phyloP scores from a whole-genome alignment of 1,140 invertebrate species.

The Uloborus diversus region DNA sequence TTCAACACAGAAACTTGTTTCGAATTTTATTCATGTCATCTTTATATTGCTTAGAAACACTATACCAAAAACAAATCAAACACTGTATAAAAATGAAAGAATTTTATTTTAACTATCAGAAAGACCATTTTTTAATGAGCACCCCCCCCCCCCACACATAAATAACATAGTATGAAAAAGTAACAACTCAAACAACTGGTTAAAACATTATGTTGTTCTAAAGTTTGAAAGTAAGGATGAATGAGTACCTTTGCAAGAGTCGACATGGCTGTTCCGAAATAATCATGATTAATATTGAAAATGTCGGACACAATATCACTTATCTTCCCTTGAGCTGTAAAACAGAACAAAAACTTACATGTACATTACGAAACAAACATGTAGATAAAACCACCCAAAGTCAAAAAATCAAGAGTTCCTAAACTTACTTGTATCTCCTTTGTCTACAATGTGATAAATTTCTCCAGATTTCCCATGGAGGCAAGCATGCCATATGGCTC shows the following conservation, averaged over 20 bases:
- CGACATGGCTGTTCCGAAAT: slow-evolving; percentile 81
- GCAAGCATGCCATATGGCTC: slow-evolving; percentile 78
- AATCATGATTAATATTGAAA: slow-evolving; percentile 87
- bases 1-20: too few species aligned
- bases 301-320: slow-evolving; percentile 81
- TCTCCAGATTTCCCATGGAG: slow-evolving; percentile 69
- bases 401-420: not conserved
- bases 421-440: slow-evolving; percentile 74
- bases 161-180: too few species aligned
- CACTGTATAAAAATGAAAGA: too few species aligned
- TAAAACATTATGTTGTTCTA: too few species aligned
- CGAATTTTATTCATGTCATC: too few species aligned
- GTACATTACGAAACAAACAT: not conserved
- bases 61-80: too few species aligned
- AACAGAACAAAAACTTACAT: slow-evolving; percentile 45
- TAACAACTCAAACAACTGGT: too few species aligned
- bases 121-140: too few species aligned
- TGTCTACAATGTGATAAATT: slow-evolving; percentile 85
- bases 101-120: too few species aligned
- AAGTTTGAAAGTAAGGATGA: too few species aligned
- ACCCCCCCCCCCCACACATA: too few species aligned
- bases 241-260: slow-evolving; percentile 77
- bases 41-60: too few species aligned
- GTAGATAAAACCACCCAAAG: not conserved
- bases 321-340: slow-evolving; percentile 77